Conservation (phyloP, 2,888 invertebrate genomes). For the Acrobasis repandana region DNA sequence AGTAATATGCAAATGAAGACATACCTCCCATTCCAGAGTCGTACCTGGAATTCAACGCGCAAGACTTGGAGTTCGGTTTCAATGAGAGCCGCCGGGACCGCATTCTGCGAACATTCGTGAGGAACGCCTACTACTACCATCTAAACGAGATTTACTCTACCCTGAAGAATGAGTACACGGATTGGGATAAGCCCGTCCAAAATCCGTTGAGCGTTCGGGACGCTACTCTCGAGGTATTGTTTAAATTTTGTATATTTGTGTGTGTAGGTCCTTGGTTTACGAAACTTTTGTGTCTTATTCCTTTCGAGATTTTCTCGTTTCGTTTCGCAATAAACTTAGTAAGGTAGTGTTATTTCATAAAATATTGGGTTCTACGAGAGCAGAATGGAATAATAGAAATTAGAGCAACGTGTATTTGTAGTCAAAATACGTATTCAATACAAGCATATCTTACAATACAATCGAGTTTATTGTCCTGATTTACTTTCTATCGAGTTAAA, state of each 20-base stretch:
- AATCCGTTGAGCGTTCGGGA: slow-evolving; percentile 93
- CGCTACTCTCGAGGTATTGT: slow-evolving; percentile 87
- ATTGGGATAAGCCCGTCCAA: slow-evolving; percentile 95
- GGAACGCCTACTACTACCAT: slow-evolving; percentile 97
- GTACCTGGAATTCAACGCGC: slow-evolving; percentile 91
- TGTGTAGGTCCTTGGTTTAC: background rate
- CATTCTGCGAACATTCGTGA: slow-evolving; percentile 94
- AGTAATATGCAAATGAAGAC: slow-evolving; percentile 62
- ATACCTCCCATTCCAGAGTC: slow-evolving; percentile 85
- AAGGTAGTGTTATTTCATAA: too few relatives aligned
- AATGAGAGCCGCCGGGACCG: slow-evolving; percentile 93
- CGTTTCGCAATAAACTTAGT: too few relatives aligned
- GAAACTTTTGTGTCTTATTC: background rate
- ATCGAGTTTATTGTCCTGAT: too few relatives aligned
- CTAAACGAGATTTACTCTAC: slow-evolving; percentile 97
- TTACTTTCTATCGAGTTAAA: too few relatives aligned
- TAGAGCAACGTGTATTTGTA: too few relatives aligned
- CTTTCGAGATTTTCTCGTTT: background rate
- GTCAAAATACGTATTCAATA: too few relatives aligned
- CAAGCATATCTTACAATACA: too few relatives aligned
- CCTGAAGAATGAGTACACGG: slow-evolving; percentile 96
- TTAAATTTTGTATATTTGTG: slow-evolving; percentile 19
- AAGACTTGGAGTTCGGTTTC: slow-evolving; percentile 95
- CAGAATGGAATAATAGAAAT: too few relatives aligned
- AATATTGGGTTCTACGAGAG: too few relatives aligned